Evolutionary conservation across 2,797 vertebrate genomes (phyloP).

Genomic region (Lepus oiostolus): DNA sequence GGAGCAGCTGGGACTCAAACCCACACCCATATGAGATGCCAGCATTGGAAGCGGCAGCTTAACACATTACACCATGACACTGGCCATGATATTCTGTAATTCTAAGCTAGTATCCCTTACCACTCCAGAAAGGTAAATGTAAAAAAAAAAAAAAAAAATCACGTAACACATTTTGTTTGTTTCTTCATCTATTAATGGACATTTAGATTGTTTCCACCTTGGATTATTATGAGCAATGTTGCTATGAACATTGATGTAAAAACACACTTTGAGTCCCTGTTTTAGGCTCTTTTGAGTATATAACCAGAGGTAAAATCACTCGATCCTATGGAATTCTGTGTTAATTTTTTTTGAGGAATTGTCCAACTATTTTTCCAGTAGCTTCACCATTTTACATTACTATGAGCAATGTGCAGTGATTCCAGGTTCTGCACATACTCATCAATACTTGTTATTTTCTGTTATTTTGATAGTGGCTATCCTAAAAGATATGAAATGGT

Average conservation of each 20-base stretch:
- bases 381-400: not conserved
- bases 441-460: not conserved
- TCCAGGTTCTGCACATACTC: not conserved
- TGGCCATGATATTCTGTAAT: not conserved
- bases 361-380: not conserved
- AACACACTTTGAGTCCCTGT: not conserved
- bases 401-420: not conserved
- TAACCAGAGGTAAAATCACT: not conserved
- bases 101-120: conserved; percentile 7
- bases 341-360: not conserved
- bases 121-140: conserved; percentile 20
- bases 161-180: not conserved
- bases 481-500: not conserved
- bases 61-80: too few species aligned
- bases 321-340: not conserved
- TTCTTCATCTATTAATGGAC: not conserved
- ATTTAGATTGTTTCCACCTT: not conserved
- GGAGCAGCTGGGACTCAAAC: too few species aligned
- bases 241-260: not conserved
- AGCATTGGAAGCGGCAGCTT: too few species aligned
- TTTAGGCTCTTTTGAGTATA: not conserved
- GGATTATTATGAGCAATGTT: not conserved
- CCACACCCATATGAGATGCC: too few species aligned
- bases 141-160: conserved; percentile 36
- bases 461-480: not conserved